Evolutionary conservation across 2,113 vertebrate species (phyloP), one percentile per base, ranked within the genome.

Genomic region (Genyomyrus donnyi): DNA sequence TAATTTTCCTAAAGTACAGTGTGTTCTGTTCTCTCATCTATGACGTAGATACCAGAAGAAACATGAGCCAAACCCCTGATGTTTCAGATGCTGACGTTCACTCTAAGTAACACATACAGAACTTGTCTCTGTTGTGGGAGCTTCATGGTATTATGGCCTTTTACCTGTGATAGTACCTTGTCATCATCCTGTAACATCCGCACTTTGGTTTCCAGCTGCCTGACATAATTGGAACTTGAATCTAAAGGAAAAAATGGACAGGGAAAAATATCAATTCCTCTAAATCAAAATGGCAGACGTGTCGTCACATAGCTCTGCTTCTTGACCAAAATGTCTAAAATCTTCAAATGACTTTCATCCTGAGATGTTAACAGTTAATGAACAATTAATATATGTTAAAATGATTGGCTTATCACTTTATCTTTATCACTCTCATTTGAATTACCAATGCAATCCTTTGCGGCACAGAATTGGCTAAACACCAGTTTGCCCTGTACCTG

Each of bases 161-260:
- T 93, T 96, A 99, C 98, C 97, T 99, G 98, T 27, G 96, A 95
- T 49, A 97, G 96, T 42, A 98, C 96, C 92, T 98, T 98, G 91
- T 95, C 97, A 90, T 98, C 97, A 49, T 98, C 97, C 92, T 98
- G 97, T 92, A 98, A 95, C 90, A 98, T 96, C 91, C 97, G 97
- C 93, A 97, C 97, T 95, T 98, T 99, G 88, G 96, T 97, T 96
- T 99, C 98, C 95, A 99, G 96, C 94, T 98, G 98, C 90, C 97
- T 95, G 95, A 98, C 96, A 93, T 98, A 98, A 95, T 96, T 97
- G 92, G 97, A 97, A 90, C 97, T 97, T 3, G 98, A 93, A 95
- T 99, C 98, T 99, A 93, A 3, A 94, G 90, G 53, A 89, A 92
- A 90, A 83, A 9, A 10, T 93, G 35, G 91, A 42, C 88, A 90